Conservation (phyloP, 2,888 invertebrate species). For the Pheosia gnoma region DNA sequence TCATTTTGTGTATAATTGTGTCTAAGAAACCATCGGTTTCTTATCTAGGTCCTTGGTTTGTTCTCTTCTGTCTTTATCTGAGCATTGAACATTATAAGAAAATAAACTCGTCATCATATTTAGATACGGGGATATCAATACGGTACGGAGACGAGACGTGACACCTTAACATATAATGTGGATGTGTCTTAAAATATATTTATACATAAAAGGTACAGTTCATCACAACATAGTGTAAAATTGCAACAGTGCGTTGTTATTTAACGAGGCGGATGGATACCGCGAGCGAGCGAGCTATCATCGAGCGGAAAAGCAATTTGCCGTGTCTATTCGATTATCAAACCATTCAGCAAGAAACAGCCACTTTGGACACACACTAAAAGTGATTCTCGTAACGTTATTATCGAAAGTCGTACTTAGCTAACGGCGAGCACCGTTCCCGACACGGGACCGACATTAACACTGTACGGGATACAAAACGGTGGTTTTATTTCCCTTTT, state of each 20-base stretch:
- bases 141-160: no score
- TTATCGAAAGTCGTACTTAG: slow-evolving; percentile 35
- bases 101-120: no score
- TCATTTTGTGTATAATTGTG: no score
- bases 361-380: slow-evolving; percentile 42
- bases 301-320: slow-evolving; percentile 44
- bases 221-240: neutral
- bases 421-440: slow-evolving; percentile 16
- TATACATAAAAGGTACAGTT: no score
- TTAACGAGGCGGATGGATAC: neutral
- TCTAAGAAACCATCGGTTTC: no score
- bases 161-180: no score
- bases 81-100: no score
- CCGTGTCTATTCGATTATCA: slow-evolving; percentile 46
- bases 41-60: no score
- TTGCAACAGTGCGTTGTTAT: no score
- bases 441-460: slow-evolving; percentile 47
- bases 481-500: slow-evolving; percentile 56
- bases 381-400: slow-evolving; percentile 41
- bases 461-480: slow-evolving; percentile 47
- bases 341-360: slow-evolving; percentile 38
- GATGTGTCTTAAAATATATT: no score
- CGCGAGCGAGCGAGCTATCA: neutral
- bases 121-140: no score
- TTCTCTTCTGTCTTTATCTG: no score